A percentile compares a stretch with the other conserved stretches of the same genome.
Conservation (phyloP, 2,113 vertebrate genomes). For the Gambusia holbrooki region DNA sequence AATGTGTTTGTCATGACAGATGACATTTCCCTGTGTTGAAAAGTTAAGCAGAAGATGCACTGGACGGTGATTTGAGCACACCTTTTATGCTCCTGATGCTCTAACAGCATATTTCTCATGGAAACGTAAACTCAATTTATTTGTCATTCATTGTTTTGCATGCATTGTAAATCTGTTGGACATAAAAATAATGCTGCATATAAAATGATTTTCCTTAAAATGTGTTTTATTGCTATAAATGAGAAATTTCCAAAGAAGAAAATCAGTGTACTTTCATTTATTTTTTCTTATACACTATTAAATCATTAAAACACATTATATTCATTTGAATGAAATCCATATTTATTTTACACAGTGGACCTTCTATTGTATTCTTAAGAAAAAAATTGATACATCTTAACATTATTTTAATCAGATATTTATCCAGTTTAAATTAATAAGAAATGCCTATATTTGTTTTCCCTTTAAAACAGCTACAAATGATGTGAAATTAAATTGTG, state of each 20-base stretch:
- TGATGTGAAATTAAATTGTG: background rate
- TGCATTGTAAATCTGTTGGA: background rate
- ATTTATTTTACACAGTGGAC: background rate
- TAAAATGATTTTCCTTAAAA: background rate
- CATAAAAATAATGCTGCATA: background rate
- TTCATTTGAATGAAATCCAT: background rate
- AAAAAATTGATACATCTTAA: too few relatives aligned
- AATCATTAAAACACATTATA: background rate
- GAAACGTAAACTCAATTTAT: conserved; percentile 5
- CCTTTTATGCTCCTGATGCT: conserved; percentile 16
- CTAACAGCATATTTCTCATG: conserved; percentile 15
- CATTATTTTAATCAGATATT: too few relatives aligned
- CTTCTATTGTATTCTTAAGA: too few relatives aligned
- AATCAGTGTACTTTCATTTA: background rate
- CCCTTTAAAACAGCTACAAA: background rate
- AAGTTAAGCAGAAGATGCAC: conserved; percentile 70
- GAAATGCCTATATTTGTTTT: background rate
- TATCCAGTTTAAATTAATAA: too few relatives aligned
- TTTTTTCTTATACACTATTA: background rate
- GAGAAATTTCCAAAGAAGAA: background rate
- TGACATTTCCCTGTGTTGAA: conserved; percentile 71
- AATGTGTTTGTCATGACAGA: conserved; percentile 87
- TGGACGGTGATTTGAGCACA: conserved; percentile 54
- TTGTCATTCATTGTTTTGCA: conserved; percentile 6
- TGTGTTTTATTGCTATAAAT: background rate